Conservation (phyloP, 2,797 vertebrate genomes). For the Anabacerthia variegaticeps region DNA sequence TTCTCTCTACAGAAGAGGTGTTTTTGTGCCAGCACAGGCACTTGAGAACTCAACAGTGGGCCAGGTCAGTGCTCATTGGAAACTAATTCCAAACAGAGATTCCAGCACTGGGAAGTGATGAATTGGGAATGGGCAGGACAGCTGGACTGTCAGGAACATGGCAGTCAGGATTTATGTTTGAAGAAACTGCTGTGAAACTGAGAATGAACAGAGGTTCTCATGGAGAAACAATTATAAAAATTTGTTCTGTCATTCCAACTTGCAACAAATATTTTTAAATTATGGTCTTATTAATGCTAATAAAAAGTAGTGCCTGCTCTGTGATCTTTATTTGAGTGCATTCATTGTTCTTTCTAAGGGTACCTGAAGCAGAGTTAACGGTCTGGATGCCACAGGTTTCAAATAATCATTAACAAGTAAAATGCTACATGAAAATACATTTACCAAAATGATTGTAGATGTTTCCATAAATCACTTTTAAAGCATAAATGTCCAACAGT, state of each 20-base stretch:
- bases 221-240: background rate
- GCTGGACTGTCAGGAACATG: background rate
- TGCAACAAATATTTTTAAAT: background rate
- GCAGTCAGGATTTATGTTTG: background rate
- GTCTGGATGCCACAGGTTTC: background rate
- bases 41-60: background rate
- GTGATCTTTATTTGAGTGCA: background rate
- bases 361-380: background rate
- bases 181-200: background rate
- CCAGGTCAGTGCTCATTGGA: background rate
- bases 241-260: background rate
- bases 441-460: background rate
- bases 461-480: background rate
- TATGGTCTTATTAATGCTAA: background rate
- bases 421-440: background rate
- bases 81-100: background rate
- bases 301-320: background rate
- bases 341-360: background rate
- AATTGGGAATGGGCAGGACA: background rate
- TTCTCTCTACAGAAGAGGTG: background rate
- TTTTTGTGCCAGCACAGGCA: background rate
- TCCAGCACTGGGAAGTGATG: background rate
- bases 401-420: background rate
- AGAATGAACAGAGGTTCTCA: background rate
- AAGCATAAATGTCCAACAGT: background rate